Evolutionary conservation across 1,140 invertebrate species (phyloP).

Genomic region (Zaprionus capensis): DNA sequence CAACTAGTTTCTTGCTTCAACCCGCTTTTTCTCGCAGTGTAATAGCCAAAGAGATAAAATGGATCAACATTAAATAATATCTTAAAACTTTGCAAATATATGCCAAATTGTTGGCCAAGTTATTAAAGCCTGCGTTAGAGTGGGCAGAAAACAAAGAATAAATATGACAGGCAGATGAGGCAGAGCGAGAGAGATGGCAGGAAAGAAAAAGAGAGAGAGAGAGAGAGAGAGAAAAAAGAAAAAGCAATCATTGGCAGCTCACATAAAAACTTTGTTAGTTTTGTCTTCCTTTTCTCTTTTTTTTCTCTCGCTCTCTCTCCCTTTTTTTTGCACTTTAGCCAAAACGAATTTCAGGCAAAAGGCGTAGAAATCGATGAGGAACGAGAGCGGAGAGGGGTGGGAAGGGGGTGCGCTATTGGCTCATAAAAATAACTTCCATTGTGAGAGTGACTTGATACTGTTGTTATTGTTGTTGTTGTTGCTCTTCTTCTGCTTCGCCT

Average conservation of each 20-base stretch:
- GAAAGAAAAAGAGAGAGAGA: background rate
- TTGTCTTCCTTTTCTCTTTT: constrained; percentile 2
- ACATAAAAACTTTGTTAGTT: constrained; percentile 39
- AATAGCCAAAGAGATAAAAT: background rate
- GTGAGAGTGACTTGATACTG: constrained; percentile 22
- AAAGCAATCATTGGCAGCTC: constrained; percentile 37
- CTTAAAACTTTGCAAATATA: constrained; percentile 20
- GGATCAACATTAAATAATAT: background rate
- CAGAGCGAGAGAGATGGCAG: background rate
- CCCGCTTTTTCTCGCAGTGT: background rate
- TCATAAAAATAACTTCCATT: constrained; percentile 65
- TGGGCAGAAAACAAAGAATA: constrained; percentile 3
- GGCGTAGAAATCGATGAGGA: background rate
- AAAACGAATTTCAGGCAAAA: constrained; percentile 29
- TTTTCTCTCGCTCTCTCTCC: background rate
- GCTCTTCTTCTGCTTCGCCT: constrained; percentile 10
- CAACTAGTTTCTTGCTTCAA: background rate
- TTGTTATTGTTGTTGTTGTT: constrained; percentile 7
- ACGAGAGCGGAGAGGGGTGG: background rate
- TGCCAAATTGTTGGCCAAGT: constrained; percentile 16
- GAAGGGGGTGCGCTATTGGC: constrained; percentile 6
- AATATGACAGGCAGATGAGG: background rate
- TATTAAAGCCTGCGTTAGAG: constrained; percentile 15
- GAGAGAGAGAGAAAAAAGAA: background rate
- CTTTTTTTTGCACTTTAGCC: constrained; percentile 31